phyloP scores from a whole-genome alignment of 1,140 invertebrate genomes.

The Daktulosphaira vitifoliae region DNA sequence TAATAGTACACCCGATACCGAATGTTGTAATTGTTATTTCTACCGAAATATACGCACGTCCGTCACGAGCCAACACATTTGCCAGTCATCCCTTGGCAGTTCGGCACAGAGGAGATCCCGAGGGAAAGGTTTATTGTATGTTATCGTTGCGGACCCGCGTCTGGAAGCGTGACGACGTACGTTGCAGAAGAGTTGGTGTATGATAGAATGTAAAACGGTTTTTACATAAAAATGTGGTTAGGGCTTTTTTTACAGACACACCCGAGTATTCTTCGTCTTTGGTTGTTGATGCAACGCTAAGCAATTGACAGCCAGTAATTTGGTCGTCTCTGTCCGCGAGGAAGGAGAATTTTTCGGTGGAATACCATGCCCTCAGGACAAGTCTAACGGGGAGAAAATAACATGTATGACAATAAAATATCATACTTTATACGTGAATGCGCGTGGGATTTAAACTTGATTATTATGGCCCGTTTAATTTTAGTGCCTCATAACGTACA shows the following conservation, averaged over 20 bases:
- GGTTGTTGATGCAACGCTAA: background rate
- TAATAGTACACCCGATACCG: too few species aligned
- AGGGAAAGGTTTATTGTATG: too few species aligned
- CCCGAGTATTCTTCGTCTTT: background rate
- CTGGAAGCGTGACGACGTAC: slow-evolving; percentile 10
- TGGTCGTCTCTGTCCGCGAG: background rate
- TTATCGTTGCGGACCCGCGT: too few species aligned
- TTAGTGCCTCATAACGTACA: background rate
- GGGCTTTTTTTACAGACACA: background rate
- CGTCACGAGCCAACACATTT: too few species aligned
- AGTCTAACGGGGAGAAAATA: too few species aligned
- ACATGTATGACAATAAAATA: too few species aligned
- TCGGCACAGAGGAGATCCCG: too few species aligned
- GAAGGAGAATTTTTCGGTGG: too few species aligned
- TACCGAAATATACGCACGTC: too few species aligned
- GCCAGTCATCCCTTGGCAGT: too few species aligned
- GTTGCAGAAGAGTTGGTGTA: background rate
- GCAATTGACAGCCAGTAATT: slow-evolving; percentile 20
- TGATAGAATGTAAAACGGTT: background rate
- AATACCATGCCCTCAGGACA: too few species aligned
- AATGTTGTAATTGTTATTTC: too few species aligned
- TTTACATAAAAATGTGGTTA: slow-evolving; percentile 2
- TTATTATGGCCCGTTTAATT: slow-evolving; percentile 1
- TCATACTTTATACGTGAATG: background rate
- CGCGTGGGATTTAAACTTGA: slow-evolving; percentile 7